Evolutionary conservation across 2,797 vertebrate genomes (phyloP), one percentile per base, ranked within the genome.

Genomic region (Holocentrus rufus): DNA sequence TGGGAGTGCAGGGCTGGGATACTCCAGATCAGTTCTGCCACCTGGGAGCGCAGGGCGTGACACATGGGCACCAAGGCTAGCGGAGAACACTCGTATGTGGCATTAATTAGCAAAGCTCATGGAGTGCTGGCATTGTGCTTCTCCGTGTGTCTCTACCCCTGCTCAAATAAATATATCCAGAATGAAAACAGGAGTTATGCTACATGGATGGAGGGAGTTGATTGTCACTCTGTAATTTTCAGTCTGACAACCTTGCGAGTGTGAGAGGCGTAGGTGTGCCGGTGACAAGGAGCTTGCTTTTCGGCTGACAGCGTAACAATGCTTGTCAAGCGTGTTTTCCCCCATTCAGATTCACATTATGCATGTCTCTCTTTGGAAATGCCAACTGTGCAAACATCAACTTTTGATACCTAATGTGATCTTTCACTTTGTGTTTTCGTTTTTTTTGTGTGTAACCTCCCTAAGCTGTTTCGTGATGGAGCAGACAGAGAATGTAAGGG

Each of bases 231-330:
- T 84, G 77, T 87, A 86, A 89, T 84, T 82, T 83, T 81, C 62
- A 57, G 77, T 76, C 83, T 89, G 88, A 88, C 83, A 91, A 88
- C 81, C 86, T 86, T 85, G 69, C 79, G 75, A 84, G 83, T 81
- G 79, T 13, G 57, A 61, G 83, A 82, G 66, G 90, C 85, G 91
- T 91, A 88, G 89, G 89, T 87, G 88, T 79, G 64, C 72, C 53
- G 7, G 61, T 82, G 81, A 88, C 84, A 64, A 76, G 74, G 72
- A 89, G 77, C 78, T 85, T 44, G 80, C 77, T 67, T 83, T 86
- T 83, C 76, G 56, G 59, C 67, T 86, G 86, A 89, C 87, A 80
- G 74, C 81, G 0, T 18, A 69, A 89, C 85, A 91, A 89, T 89
- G 76, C 72, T 65, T 84, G 86, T 89, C 88, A 89, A 75, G 15